Base-by-base conservation (phyloP, 2,888 invertebrate species). In the Salticus scenicus region DNA sequence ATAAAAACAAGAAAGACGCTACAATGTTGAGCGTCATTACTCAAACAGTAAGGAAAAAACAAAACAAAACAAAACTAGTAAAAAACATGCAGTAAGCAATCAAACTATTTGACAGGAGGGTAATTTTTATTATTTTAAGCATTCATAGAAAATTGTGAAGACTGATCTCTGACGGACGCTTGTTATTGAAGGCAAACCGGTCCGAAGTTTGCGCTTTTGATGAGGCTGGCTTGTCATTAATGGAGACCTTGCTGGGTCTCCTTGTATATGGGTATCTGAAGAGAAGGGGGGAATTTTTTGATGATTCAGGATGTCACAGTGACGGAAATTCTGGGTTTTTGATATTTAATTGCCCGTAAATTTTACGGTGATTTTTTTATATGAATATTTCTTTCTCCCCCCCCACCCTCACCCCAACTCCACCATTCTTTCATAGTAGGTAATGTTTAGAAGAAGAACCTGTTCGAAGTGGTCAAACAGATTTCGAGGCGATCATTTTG, bases 61-160 rank as follows among this genome's bases (percentile, higher is more conserved):
- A 74, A 57, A 57, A 30, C 14, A 66, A 30, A n/a, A 12, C 12
- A 66, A 20, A 57, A 30, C 8, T 30, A 14, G 20, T 17, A 14
- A 66, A 20, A 57, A 12, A 57, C 57, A 24, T 24, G 57, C 57
- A 24, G 57, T 12, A 57, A 57, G 5, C 37, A 24, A 67, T 67
- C 67, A 67, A 57, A 37, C 24, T 42, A 30, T 73, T 63, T 84
- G 83, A 84, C 83, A 78, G 73, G 73, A 64, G 73, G 24, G 77
- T 76, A 76, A 84, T 76, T 84, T 83, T 77, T 77, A 77, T 77
- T 84, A 84, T 84, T 77, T 72, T 69, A 77, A 63, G 57, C 30
- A 47, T 76, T 41, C 47, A 67, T 14, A 70, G 57, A 24, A 24
- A 24, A 67, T 31, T 28, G 51, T 37, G 24, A 64, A 37, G 37